Evolutionary conservation across 2,888 invertebrate species (phyloP).

Genomic region (Trichacis sp.): DNA sequence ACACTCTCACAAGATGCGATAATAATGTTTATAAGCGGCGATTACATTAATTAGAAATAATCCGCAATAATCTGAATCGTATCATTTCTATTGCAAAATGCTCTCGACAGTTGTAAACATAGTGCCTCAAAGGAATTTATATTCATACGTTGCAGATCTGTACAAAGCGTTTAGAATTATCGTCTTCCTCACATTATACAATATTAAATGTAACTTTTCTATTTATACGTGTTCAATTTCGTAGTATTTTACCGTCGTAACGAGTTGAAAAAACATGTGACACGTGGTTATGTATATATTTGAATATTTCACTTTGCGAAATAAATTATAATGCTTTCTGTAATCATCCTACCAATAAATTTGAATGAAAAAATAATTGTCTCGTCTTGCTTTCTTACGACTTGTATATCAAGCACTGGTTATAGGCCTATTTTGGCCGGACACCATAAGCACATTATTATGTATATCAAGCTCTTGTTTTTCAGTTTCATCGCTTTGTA

Average conservation of each 20-base stretch:
- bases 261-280: slow-evolving; percentile 4
- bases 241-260: slow-evolving; percentile 34
- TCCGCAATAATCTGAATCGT: slow-evolving; percentile 27
- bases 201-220: slow-evolving; percentile 21
- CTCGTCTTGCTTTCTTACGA: not conserved
- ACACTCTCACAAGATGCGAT: slow-evolving; percentile 16
- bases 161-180: too few relatives aligned
- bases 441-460: too few relatives aligned
- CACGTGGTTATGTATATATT: too few relatives aligned
- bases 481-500: too few relatives aligned
- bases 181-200: too few relatives aligned
- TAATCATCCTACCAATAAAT: slow-evolving; percentile 24
- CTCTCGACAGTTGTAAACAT: slow-evolving; percentile 11
- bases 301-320: too few relatives aligned
- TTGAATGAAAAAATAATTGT: slow-evolving; percentile 4
- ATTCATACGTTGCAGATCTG: slow-evolving; percentile 29
- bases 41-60: slow-evolving; percentile 17
- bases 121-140: not conserved
- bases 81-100: slow-evolving; percentile 19
- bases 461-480: not conserved
- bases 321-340: too few relatives aligned
- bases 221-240: slow-evolving; percentile 22
- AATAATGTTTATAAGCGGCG: slow-evolving; percentile 20
- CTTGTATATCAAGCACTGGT: too few relatives aligned
- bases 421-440: too few relatives aligned